A percentile compares a stretch with the other conserved stretches of the same genome.
Conservation (phyloP, 2,888 invertebrate genomes). For the Trachelus tabidus region DNA sequence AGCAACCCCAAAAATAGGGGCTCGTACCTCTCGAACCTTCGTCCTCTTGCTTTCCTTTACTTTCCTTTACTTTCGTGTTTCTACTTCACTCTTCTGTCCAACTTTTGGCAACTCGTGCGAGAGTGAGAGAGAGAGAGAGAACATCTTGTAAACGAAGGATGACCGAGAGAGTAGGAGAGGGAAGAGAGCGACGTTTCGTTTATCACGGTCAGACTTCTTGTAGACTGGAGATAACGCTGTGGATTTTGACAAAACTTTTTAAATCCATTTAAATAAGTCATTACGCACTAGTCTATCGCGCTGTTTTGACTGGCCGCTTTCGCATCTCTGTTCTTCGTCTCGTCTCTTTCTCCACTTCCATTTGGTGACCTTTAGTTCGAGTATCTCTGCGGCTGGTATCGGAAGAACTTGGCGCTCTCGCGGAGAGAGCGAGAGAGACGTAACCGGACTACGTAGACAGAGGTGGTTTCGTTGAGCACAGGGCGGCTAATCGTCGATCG, state of each 20-base stretch:
- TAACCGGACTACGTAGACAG: not conserved
- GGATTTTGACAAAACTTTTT: not conserved
- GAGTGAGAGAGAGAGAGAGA: no score
- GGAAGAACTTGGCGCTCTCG: not conserved
- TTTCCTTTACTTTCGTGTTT: not conserved
- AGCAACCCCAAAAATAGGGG: conserved; percentile 5
- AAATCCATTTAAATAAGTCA: not conserved
- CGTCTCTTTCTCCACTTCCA: not conserved
- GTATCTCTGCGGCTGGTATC: not conserved
- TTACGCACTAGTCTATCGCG: not conserved
- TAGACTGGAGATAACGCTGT: not conserved
- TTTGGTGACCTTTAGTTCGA: not conserved
- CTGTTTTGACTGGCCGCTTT: not conserved
- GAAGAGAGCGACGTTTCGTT: not conserved
- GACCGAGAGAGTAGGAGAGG: no score
- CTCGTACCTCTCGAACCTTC: not conserved
- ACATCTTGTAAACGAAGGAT: not conserved
- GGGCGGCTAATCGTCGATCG: not conserved
- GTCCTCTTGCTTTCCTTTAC: no score
- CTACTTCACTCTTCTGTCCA: not conserved
- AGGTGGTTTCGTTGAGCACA: not conserved
- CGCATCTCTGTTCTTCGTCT: not conserved
- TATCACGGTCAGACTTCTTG: not conserved
- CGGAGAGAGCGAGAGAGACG: not conserved
- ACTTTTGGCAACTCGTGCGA: not conserved